Evolutionary conservation across 2,888 invertebrate genomes (phyloP), one percentile per base, ranked within the genome.

Genomic region (Carpatolechia fugitivella): DNA sequence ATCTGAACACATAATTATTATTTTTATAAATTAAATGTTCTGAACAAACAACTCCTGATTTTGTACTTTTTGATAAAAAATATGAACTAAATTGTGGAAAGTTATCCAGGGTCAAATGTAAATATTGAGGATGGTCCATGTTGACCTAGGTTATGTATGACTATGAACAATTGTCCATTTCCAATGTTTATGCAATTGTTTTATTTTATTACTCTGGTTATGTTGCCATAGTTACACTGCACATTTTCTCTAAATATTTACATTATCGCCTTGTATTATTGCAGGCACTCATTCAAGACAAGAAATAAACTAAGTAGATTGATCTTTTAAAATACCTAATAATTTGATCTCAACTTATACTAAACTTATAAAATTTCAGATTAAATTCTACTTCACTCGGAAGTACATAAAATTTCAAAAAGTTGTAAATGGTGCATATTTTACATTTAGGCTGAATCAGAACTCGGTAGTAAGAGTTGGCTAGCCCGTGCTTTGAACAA

Each of bases 281-380:
- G 35, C 30, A 33, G 16, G 14, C 48, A 48, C 16, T 16, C 30
- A 18, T 18, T 29, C 49, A 35, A 49, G 24, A 36, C 16, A 35
- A 35, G 16, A 35, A 7, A 48, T 48, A 31, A 33, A 47, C 18
- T 48, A 33, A 48, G 18, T 48, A 14, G 33, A 48, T 48, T 13
- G 33, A 33, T 33, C 11, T 33, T 33, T 33, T 11, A 44, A 20
- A 38, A 49, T n/a, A 49, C 14, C 13, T 20, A 14, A 36, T 31
- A n/a, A 48, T 31, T 48, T 30, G 31, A 24, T 13, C 20, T 44
- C 13, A 48, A 33, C 4, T n/a, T 14, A 30, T 16, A 13, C 29
- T 64, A 66, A 57, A 69, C 70, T 71, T 69, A 69, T 65, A 74
- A 73, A 72, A 66, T 55, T 52, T 54, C 55, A 57, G 48, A 41